Conservation (phyloP, 2,888 invertebrate species). For the Brachylomia viminalis region DNA sequence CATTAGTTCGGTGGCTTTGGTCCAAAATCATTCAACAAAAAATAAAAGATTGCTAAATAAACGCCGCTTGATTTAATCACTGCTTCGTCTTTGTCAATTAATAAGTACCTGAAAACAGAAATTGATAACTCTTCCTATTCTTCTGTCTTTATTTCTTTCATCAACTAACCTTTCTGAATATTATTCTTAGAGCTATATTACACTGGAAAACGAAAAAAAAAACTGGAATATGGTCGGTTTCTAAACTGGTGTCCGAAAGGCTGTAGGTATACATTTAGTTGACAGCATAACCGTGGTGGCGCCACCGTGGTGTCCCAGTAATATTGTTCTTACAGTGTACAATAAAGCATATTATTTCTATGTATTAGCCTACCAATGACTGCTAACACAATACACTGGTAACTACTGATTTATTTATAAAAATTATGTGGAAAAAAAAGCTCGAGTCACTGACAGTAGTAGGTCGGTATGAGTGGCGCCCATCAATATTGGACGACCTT, state of each 20-base stretch:
- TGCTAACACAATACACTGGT: not conserved
- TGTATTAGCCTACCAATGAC: not conserved
- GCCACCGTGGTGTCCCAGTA: not conserved
- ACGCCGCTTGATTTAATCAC: not conserved
- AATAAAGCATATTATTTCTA: not conserved
- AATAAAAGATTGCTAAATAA: constrained; percentile 9
- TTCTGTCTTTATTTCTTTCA: not conserved
- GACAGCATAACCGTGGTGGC: not conserved
- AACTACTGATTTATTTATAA: constrained; percentile 38
- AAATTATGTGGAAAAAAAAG: constrained; percentile 44
- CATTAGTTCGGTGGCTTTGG: constrained; percentile 31
- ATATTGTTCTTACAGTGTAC: not conserved
- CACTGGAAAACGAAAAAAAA: not conserved
- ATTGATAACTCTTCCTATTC: not conserved
- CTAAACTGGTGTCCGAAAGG: no score
- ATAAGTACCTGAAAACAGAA: not conserved
- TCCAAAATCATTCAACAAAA: constrained; percentile 19
- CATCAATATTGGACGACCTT: constrained; percentile 57
- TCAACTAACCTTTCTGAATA: not conserved
- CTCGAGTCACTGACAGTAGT: constrained; percentile 32
- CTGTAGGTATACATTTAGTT: no score
- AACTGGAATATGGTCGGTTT: no score
- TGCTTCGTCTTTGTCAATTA: not conserved
- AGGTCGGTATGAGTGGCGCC: constrained; percentile 4
- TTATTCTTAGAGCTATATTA: no score